Evolutionary conservation across 2,797 vertebrate species (phyloP).

Genomic region (Tokudaia tokunoshimensis): DNA sequence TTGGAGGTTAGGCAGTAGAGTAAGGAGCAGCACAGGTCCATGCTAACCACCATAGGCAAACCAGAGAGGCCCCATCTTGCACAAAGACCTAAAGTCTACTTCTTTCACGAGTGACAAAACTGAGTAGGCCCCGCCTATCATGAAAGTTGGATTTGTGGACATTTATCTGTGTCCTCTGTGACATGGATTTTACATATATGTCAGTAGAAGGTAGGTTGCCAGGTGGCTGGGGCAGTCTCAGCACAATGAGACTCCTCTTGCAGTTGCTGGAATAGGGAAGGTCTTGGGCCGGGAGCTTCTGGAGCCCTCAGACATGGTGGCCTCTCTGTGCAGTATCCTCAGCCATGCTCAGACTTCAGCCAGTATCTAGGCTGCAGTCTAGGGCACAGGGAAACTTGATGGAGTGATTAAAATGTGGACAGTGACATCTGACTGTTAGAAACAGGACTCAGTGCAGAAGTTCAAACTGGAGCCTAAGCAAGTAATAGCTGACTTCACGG

Average conservation of each 20-base stretch:
- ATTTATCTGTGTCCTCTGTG: rapidly evolving
- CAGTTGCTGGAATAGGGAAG: neutral
- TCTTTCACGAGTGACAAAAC: neutral
- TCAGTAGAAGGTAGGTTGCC: rapidly evolving
- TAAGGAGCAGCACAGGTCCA: rapidly evolving
- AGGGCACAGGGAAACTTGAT: constrained; percentile 9
- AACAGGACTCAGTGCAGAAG: neutral
- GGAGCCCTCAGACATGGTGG: neutral
- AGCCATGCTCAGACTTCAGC: constrained; percentile 15
- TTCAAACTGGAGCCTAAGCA: neutral
- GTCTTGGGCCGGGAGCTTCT: neutral
- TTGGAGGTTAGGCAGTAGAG: neutral
- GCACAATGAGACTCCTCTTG: neutral
- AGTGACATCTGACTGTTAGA: constrained; percentile 21
- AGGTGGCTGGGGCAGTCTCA: neutral
- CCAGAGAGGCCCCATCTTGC: neutral
- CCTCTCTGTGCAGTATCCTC: neutral
- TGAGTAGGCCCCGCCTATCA: rapidly evolving
- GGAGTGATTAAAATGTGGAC: constrained; percentile 41
- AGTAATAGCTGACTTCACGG: neutral
- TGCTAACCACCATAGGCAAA: too few relatives aligned
- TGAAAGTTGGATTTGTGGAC: rapidly evolving
- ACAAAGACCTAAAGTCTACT: neutral
- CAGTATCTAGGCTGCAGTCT: constrained; percentile 33
- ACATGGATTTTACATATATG: rapidly evolving